These are phyloP conservation scores for Cinara cedri DNA, from an alignment of 2,888 invertebrate genomes.

Conservation along the genomic window DNA sequence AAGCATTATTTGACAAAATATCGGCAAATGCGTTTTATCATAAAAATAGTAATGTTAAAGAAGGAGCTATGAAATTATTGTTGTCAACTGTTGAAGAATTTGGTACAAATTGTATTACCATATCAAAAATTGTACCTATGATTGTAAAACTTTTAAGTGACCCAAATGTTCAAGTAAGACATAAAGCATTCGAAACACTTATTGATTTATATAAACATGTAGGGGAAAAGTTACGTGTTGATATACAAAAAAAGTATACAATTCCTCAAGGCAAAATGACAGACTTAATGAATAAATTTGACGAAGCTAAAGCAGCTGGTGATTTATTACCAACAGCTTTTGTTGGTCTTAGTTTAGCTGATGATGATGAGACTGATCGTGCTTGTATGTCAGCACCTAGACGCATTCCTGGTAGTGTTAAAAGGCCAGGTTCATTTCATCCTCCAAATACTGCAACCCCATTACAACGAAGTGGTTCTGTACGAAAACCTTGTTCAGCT, in stretches of 20 bases:
- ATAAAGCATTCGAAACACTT: slow-evolving; percentile 82
- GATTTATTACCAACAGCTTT: slow-evolving; percentile 77
- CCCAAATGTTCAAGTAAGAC: slow-evolving; percentile 84
- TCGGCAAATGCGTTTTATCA: slow-evolving; percentile 75
- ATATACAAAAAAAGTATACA: slow-evolving; percentile 80
- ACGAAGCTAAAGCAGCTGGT: slow-evolving; percentile 81
- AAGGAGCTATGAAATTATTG: slow-evolving; percentile 84
- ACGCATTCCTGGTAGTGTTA: slow-evolving; percentile 48
- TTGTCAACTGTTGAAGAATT: slow-evolving; percentile 83
- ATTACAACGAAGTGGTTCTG: slow-evolving; percentile 49
- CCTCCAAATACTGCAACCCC: slow-evolving; percentile 42
- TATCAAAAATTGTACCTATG: slow-evolving; percentile 81
- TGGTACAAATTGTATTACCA: slow-evolving; percentile 81
- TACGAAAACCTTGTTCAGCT: slow-evolving; percentile 53
- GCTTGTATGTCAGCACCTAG: slow-evolving; percentile 45
- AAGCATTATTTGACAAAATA: slow-evolving; percentile 76
- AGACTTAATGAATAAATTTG: slow-evolving; percentile 80
- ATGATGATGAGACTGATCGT: slow-evolving; percentile 56
- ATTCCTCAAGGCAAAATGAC: slow-evolving; percentile 75
- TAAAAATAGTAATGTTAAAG: slow-evolving; percentile 90
- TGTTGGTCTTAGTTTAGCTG: slow-evolving; percentile 54
- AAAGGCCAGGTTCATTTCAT: slow-evolving; percentile 38
- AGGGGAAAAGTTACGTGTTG: slow-evolving; percentile 82
- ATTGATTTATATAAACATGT: slow-evolving; percentile 92
- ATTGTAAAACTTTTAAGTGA: slow-evolving; percentile 85